Percentiles rank a stretch among this genome's conserved stretches.
Conservation (phyloP, 2,797 vertebrate species). For the Falco columbarius region DNA sequence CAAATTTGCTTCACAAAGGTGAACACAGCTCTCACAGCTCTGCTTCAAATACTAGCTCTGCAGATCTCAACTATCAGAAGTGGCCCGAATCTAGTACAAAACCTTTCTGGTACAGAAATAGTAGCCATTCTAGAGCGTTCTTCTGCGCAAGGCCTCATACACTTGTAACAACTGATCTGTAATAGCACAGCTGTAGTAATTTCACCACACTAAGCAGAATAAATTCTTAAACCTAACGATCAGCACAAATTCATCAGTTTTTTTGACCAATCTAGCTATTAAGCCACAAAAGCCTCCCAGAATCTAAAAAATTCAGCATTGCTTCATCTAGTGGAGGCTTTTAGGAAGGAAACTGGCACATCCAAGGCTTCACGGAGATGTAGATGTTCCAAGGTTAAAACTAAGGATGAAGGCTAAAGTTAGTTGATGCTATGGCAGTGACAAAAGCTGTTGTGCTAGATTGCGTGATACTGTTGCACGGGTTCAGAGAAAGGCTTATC, state of each 20-base stretch:
- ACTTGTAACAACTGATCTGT: not conserved
- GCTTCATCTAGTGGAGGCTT: conserved; percentile 12
- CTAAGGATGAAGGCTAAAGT: not conserved
- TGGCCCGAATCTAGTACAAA: not conserved
- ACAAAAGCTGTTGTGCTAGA: conserved; percentile 14
- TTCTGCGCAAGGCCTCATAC: not conserved
- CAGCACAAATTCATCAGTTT: conserved; percentile 22
- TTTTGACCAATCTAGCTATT: not conserved
- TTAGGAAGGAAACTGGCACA: conserved; percentile 3
- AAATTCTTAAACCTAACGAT: not conserved
- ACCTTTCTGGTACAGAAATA: not conserved
- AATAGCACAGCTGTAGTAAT: not conserved
- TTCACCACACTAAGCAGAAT: not conserved
- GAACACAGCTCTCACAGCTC: not conserved
- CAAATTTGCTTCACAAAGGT: not conserved
- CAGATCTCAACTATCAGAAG: not conserved
- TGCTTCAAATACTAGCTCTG: not conserved
- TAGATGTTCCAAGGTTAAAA: not conserved
- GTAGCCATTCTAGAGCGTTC: not conserved
- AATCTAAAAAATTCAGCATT: conserved; percentile 46
- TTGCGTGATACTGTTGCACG: not conserved
- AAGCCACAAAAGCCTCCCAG: not conserved
- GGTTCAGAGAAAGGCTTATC: not conserved
- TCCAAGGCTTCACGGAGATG: not conserved
- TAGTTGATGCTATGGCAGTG: not conserved